Evolutionary conservation across 2,888 invertebrate species (phyloP).

Genomic region (Drosophila paramelanica): DNA sequence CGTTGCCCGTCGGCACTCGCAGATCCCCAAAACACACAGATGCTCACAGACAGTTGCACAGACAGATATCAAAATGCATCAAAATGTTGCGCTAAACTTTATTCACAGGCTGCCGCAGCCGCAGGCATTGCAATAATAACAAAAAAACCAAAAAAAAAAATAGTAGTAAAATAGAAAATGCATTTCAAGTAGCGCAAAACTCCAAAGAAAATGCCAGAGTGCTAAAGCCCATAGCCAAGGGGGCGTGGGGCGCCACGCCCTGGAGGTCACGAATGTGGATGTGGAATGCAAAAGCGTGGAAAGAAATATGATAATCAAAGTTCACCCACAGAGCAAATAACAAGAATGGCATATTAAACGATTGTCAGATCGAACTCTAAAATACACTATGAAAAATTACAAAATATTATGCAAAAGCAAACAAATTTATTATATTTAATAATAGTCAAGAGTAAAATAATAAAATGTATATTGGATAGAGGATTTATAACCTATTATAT

Average conservation of each 20-base stretch:
- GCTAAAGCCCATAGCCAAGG: conserved; percentile 9
- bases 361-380: neutral
- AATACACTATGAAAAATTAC: conserved; percentile 24
- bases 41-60: conserved; percentile 10
- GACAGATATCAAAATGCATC: conserved; percentile 68
- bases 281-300: conserved; percentile 56
- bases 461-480: too few relatives aligned
- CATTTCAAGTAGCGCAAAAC: conserved; percentile 59
- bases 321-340: conserved; percentile 35
- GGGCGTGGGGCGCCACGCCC: neutral
- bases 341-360: conserved; percentile 4
- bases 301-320: conserved; percentile 77
- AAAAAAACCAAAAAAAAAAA: conserved; percentile 21
- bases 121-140: conserved; percentile 60
- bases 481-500: too few relatives aligned
- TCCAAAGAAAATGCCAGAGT: conserved; percentile 51
- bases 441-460: too few relatives aligned
- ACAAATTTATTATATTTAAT: too few relatives aligned
- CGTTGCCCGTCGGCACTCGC: neutral
- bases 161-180: conserved; percentile 59
- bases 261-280: conserved; percentile 7
- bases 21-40: conserved; percentile 7
- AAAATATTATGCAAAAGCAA: too few relatives aligned
- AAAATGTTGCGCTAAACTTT: conserved; percentile 76
- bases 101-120: conserved; percentile 64